phyloP scores from a whole-genome alignment of 1,140 invertebrate species.

The Drosophila asahinai region DNA sequence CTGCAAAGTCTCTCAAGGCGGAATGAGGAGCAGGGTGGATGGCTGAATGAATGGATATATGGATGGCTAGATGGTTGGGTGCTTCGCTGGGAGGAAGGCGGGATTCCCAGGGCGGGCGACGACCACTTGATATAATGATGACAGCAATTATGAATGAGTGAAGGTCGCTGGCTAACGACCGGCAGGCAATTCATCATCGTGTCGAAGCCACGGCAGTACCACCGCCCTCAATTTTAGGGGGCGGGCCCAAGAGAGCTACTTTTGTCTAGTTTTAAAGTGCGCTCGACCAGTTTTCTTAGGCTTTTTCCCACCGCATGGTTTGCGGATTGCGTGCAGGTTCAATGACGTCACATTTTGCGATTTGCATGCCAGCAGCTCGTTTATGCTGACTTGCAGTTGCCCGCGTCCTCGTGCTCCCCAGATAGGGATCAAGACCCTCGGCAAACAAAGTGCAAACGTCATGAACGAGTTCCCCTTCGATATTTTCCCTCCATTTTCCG shows the following conservation, averaged over 20 bases:
- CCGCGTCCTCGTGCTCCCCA: background rate
- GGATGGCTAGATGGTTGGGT: conserved; percentile 3
- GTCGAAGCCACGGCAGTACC: conserved; percentile 29
- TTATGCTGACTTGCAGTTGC: conserved; percentile 74
- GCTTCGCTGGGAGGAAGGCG: too few relatives aligned
- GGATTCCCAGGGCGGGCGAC: conserved; percentile 3
- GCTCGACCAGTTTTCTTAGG: conserved; percentile 20
- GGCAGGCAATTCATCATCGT: conserved; percentile 75
- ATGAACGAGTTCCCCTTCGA: conserved; percentile 34
- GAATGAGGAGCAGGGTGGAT: conserved; percentile 13
- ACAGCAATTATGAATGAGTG: conserved; percentile 81
- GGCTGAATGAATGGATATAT: conserved; percentile 25
- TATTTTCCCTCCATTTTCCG: background rate
- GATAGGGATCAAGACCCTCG: conserved; percentile 44
- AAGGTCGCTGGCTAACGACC: conserved; percentile 71
- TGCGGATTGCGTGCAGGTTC: conserved; percentile 58
- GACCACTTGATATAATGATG: conserved; percentile 78
- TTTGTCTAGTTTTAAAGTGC: conserved; percentile 55
- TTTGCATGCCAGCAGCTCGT: conserved; percentile 75
- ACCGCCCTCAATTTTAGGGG: conserved; percentile 12
- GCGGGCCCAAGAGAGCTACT: conserved; percentile 16
- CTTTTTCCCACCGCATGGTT: conserved; percentile 13
- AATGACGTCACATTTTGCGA: conserved; percentile 65
- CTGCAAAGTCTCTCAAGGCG: conserved; percentile 5
- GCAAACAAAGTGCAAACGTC: conserved; percentile 65